Base-by-base conservation (phyloP, 2,888 invertebrate species). In the Pseudoips prasinana region DNA sequence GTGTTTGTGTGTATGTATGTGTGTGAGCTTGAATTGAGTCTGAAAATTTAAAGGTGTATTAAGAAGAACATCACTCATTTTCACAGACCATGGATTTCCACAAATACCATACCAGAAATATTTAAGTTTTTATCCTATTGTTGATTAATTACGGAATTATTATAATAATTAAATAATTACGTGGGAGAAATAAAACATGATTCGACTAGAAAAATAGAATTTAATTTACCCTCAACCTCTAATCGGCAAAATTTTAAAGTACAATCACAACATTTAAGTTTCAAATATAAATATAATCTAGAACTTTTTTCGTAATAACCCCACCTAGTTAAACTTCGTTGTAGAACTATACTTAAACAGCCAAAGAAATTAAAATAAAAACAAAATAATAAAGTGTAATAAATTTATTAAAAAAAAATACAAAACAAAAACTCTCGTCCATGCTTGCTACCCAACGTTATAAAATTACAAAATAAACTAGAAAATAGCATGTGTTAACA, bases 331-430 rank as follows among this genome's bases (percentile, higher is more conserved):
- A 3, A 14, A 2, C 5, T 14, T 14, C 14, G 14, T 14, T 14
- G 28, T 8, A 18, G 10, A 23, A 41, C 36, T 40, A n/a, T n/a
- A n/a, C n/a, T 27, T 33, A 8, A 35, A 48, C 48, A 24, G 10
- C 33, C 20, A 46, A 47, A 47, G 48, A 44, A n/a, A n/a, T n/a
- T n/a, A 58, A 53, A 64, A 59, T 57, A 58, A 64, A 64, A 69
- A 71, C 7, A 3, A 66, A 64, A 45, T 53, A 56, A 64, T 50
- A 58, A 73, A 75, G 71, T 69, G 74, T 80, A 81, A 84, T 78
- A 84, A 75, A 78, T 84, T 88, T 85, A 84, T 84, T 86, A 72
- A 80, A 82, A 87, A 81, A 81, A 80, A 60, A 51, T 46, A 58
- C 40, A 61, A 70, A 78, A 73, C 75, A 79, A 78, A 73, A 73